A percentile compares a stretch with the other conserved stretches of the same genome.
These are phyloP conservation scores for Cryptoblepharus egeriae DNA, from an alignment of 2,797 vertebrate genomes.

Conservation along the genomic window DNA sequence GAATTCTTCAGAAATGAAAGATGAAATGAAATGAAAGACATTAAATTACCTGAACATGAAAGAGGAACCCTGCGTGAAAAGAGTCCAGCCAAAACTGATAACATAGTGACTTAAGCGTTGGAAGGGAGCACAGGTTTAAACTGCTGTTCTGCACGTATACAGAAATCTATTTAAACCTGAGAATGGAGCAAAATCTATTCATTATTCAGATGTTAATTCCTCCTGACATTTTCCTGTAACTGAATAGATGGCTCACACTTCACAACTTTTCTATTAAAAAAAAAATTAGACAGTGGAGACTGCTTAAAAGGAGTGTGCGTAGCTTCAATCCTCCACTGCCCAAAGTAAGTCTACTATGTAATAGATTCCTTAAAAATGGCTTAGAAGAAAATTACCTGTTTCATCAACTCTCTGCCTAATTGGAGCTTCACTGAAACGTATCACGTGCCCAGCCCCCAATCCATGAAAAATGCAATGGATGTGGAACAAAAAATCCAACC, in stretches of 20 bases:
- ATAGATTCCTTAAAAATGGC: constrained; percentile 17
- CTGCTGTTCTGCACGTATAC: constrained; percentile 37
- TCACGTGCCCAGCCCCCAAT: not conserved
- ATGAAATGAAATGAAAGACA: constrained; percentile 51
- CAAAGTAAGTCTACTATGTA: fast-evolving
- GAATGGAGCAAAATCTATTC: constrained; percentile 13
- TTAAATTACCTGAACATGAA: constrained; percentile 39
- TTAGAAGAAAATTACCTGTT: not conserved
- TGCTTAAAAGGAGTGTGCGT: not conserved
- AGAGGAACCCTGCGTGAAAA: constrained; percentile 25
- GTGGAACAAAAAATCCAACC: not conserved
- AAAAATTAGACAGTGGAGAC: not conserved
- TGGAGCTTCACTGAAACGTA: constrained; percentile 18
- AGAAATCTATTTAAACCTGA: constrained; percentile 41
- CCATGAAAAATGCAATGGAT: not conserved
- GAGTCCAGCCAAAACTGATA: constrained; percentile 8
- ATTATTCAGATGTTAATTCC: constrained; percentile 57
- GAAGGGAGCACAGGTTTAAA: constrained; percentile 33
- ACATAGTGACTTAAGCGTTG: constrained; percentile 46
- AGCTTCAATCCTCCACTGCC: not conserved
- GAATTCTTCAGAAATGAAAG: constrained; percentile 53
- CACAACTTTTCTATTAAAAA: constrained; percentile 2
- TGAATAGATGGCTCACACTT: constrained; percentile 31
- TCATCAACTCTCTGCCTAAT: constrained; percentile 9
- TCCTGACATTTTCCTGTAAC: constrained; percentile 42